Base-by-base conservation (phyloP, 2,113 vertebrate species). In the Ia io region DNA sequence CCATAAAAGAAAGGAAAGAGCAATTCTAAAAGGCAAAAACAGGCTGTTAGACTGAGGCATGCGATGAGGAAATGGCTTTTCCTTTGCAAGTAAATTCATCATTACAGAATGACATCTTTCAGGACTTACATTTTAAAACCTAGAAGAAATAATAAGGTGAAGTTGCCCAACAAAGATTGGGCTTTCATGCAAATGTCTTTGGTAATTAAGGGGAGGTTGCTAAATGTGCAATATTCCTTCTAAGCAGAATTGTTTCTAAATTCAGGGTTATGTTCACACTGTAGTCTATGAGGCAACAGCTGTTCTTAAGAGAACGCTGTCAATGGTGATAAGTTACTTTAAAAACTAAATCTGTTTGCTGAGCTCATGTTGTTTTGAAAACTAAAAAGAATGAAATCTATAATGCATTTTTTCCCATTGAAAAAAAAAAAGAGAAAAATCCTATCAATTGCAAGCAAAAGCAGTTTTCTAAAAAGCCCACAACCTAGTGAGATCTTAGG, bases 271-370 rank as follows among this genome's bases (percentile, higher is more conserved):
- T 93, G 95, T 95, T 97, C 90, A 90, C 69, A 90, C 92, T 96
- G 47, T 92, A 95, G 94, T 96, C 93, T 96, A 84, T 17, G 69
- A 97, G 96, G 94, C 93, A 96, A 94, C 96, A 97, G 96, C 95
- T 97, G 95, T 96, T 97, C 84, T 97, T 97, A 97, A 97, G 92
- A 96, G 94, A 94, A 91, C 2, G 74, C 95, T 97, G 96, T 96
- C 96, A 97, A 90, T 93, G 95, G 96, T 97, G 94, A 95, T 97
- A 97, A 97, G 95, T 96, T 95, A 95, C 96, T 97, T 97, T 95
- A 91, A 95, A 97, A 97, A 97, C 83, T 88, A 95, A 97, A 97
- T 97, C 80, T 96, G 95, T 97, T 97, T 97, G 97, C 97, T 97
- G 95, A 97, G 97, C 96, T 97, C 96, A 97, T 97, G 97, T 95